Evolutionary conservation across 2,113 vertebrate genomes (phyloP).

Genomic region (Barbus barbus): DNA sequence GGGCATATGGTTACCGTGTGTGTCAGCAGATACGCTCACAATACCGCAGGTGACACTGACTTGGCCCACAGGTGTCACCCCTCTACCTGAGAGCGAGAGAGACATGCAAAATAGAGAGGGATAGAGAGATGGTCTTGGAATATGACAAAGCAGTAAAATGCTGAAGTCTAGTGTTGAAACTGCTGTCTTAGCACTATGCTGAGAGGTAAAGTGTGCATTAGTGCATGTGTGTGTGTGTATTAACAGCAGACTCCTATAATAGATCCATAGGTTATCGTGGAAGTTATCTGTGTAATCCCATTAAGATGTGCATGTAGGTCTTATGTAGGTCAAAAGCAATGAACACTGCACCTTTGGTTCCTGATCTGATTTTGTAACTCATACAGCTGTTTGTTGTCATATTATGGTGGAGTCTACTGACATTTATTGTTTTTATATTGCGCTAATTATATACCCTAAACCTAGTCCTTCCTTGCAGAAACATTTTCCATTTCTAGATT

Average conservation of each 20-base stretch:
- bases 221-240: neutral
- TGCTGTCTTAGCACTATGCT: neutral
- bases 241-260: neutral
- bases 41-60: constrained; percentile 15
- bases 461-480: neutral
- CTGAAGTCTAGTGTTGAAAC: neutral
- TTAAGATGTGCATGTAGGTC: neutral
- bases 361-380: neutral
- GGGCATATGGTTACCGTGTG: constrained; percentile 21
- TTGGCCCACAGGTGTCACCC: constrained; percentile 33
- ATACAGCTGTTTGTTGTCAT: neutral
- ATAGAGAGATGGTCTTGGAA: neutral
- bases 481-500: neutral
- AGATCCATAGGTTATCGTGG: neutral
- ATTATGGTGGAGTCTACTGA: neutral
- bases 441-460: neutral
- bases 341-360: neutral
- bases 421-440: neutral
- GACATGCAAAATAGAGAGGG: neutral
- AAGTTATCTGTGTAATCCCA: neutral
- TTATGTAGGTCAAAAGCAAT: neutral
- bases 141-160: neutral
- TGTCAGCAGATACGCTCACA: constrained; percentile 19
- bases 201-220: neutral
- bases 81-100: constrained; percentile 15